A percentile compares a stretch with the other conserved stretches of the same genome.
phyloP scores from a whole-genome alignment of 2,888 invertebrate genomes.

The Drosophila setosimentum region DNA sequence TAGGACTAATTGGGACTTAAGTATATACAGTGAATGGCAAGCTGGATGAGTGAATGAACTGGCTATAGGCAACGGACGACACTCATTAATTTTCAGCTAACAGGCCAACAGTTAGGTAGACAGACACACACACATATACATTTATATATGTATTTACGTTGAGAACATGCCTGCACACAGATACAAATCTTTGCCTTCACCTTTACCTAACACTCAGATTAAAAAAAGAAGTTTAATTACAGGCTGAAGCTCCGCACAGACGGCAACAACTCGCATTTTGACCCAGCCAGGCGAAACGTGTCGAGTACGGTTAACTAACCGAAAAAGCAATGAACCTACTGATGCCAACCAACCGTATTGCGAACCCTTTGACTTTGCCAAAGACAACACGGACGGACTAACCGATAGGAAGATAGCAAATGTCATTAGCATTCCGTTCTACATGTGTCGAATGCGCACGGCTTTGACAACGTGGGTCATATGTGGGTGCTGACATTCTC shows the following conservation, averaged over 20 bases:
- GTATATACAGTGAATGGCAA: conserved; percentile 16
- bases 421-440: conserved; percentile 68
- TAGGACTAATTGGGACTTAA: conserved; percentile 68
- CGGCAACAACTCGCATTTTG: conserved; percentile 62
- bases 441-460: conserved; percentile 47
- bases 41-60: conserved; percentile 65
- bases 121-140: neutral
- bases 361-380: conserved; percentile 69
- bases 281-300: conserved; percentile 68
- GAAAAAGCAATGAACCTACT: conserved; percentile 61
- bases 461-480: conserved; percentile 46
- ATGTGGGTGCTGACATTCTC: conserved; percentile 34
- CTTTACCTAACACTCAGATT: conserved; percentile 42
- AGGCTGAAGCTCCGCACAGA: conserved; percentile 48
- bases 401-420: conserved; percentile 59
- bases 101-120: conserved; percentile 36
- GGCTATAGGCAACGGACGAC: conserved; percentile 56
- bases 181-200: conserved; percentile 53
- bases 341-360: conserved; percentile 19
- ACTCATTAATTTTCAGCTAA: conserved; percentile 69
- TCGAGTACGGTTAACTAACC: conserved; percentile 78
- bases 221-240: conserved; percentile 73
- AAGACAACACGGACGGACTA: conserved; percentile 34
- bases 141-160: conserved; percentile 9
- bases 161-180: conserved; percentile 7